These are phyloP conservation scores for Orbicella faveolata DNA, from an alignment of 64 coral and sea anemone species.

Conservation along the genomic window DNA sequence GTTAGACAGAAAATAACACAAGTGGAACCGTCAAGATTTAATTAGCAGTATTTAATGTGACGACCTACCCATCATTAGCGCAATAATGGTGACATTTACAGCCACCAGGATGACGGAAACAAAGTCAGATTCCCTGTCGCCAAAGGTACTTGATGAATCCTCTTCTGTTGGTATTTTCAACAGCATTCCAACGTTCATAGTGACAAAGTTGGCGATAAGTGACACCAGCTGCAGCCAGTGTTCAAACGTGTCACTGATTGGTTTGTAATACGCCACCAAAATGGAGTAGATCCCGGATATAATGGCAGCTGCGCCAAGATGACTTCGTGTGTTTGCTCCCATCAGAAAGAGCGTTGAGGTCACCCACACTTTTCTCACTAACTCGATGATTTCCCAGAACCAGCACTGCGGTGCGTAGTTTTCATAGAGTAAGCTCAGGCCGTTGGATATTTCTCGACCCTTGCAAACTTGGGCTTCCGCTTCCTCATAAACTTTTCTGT, in stretches of 20 bases:
- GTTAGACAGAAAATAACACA: too few relatives aligned
- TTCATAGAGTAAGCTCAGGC: conserved; percentile 64
- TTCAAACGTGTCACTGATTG: conserved; percentile 67
- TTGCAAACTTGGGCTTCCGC: neutral
- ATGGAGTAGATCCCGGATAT: conserved; percentile 53
- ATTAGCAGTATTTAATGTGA: neutral
- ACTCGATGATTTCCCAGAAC: conserved; percentile 70
- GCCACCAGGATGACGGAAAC: conserved; percentile 27
- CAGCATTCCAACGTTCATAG: conserved; percentile 52
- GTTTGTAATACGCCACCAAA: conserved; percentile 53
- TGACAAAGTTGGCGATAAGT: conserved; percentile 52
- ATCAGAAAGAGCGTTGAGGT: conserved; percentile 38
- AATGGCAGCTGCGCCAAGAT: conserved; percentile 46
- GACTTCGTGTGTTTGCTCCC: conserved; percentile 37
- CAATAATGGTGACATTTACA: conserved; percentile 46
- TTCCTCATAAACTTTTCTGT: neutral
- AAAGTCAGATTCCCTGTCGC: conserved; percentile 26
- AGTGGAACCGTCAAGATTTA: neutral
- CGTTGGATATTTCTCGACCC: conserved; percentile 17
- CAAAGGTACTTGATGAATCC: neutral
- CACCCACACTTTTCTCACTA: conserved; percentile 36
- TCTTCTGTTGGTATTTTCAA: conserved; percentile 59
- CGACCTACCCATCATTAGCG: conserved; percentile 22
- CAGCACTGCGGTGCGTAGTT: conserved; percentile 34
- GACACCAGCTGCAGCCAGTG: conserved; percentile 66